Percentiles rank a stretch among this genome's conserved stretches.
Conservation (phyloP, 2,797 vertebrate genomes). For the Cottoperca gobio region DNA sequence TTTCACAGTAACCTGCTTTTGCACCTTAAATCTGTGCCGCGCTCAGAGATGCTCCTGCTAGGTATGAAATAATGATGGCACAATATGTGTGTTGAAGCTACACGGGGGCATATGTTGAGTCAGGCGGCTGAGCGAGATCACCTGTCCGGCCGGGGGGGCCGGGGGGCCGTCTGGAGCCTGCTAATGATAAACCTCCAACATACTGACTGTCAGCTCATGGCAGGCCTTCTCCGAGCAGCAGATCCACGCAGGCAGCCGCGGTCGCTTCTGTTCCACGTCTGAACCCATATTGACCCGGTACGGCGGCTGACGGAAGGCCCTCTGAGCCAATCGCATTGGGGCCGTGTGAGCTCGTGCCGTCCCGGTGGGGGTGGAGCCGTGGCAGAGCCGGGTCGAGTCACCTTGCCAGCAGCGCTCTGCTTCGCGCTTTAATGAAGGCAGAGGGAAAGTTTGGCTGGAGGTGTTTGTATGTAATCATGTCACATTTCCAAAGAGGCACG, state of each 20-base stretch:
- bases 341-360: background rate
- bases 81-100: slow-evolving; percentile 68
- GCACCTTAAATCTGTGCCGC: slow-evolving; percentile 59
- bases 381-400: slow-evolving; percentile 66
- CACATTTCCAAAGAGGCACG: slow-evolving; percentile 64
- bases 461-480: slow-evolving; percentile 70
- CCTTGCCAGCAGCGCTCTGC: slow-evolving; percentile 79
- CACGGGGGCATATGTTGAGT: slow-evolving; percentile 71
- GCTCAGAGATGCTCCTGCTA: slow-evolving; percentile 60
- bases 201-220: slow-evolving; percentile 71
- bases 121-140: slow-evolving; percentile 67
- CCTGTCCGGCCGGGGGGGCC: slow-evolving; percentile 73
- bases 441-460: slow-evolving; percentile 74
- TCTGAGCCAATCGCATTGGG: slow-evolving; percentile 66
- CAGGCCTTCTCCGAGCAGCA: slow-evolving; percentile 44
- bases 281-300: slow-evolving; percentile 52
- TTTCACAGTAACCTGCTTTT: slow-evolving; percentile 48
- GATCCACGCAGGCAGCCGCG: slow-evolving; percentile 54
- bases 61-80: slow-evolving; percentile 78
- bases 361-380: slow-evolving; percentile 43
- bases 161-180: slow-evolving; percentile 70
- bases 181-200: slow-evolving; percentile 78
- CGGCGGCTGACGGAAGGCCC: slow-evolving; percentile 56
- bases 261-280: slow-evolving; percentile 52
- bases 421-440: slow-evolving; percentile 74